Base-by-base conservation (phyloP, 2,113 vertebrate species). In the Mustela lutreola region DNA sequence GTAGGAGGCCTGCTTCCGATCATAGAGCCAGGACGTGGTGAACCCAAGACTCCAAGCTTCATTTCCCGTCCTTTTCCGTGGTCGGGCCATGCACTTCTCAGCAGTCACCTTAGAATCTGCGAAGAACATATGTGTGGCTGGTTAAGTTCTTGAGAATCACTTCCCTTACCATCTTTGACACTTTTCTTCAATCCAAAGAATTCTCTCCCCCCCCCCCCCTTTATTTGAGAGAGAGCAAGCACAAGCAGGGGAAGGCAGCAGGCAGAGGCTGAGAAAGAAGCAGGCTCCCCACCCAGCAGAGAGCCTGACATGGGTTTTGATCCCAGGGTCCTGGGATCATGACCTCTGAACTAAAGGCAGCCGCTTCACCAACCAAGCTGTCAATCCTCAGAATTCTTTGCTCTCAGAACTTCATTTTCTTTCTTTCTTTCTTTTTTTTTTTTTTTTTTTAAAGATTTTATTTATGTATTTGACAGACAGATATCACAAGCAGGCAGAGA, bases 1-100 rank as follows among this genome's bases (percentile, higher is more conserved):
- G 7, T 0, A 9, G 45, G 63, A 8, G 19, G 12, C 84, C 62
- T 53, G 16, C 6, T 31, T 1, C 0, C 65, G 21, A 53, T 28
- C 33, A 22, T 28, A 28, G 0, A 6, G 21, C 22, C 36, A 36
- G 7, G 33, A 42, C 0, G 0, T 31, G 26, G 18, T n/a, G 76
- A 88, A 16, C 48, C 10, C 36, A 62, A 7, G 50, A 26, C 26
- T 50, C 60, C 24, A 45, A 4, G 89, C 50, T 84, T n/a, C 42
- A 45, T 80, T 84, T 85, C 18, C 6, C 45, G 5, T 58, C 53
- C 24, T 70, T 70, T 76, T 56, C 5, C 24, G 36, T 60, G 36
- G 10, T 2, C 33, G 36, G 18, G n/a, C 11, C 24, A 1, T 21
- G 60, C 19, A 1, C 26, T 39, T 96, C 58, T 6, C 21, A 58